Base-by-base conservation (phyloP, 2,888 invertebrate genomes). In the Ptilodon capucinus region DNA sequence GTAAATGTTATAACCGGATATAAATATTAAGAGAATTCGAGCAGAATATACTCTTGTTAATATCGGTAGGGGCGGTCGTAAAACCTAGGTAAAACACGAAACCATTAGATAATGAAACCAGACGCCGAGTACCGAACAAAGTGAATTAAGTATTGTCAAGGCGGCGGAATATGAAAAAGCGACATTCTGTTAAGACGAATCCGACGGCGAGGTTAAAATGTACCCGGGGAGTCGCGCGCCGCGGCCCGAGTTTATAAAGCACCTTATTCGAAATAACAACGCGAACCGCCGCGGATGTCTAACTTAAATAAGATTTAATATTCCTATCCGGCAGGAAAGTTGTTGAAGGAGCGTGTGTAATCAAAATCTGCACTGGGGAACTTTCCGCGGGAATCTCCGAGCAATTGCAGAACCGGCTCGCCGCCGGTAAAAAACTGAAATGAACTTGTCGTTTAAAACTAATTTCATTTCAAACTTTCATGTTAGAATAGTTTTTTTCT, bases 231-330 rank as follows among this genome's bases (percentile, higher is more conserved):
- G 72, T 81, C 78, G 58, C 64, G 64, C 71, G 51, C 57, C 54
- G 67, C 67, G 75, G 71, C 78, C 60, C 55, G 73, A 86, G 81
- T 84, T 88, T 85, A 83, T 84, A 86, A 85, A 84, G 80, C 83
- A 81, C 82, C 83, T 86, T 88, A 88, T 86, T 85, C 82, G 86
- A 87, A 88, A 89, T 89, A 90, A 90, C 86, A 89, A 86, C 81
- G 83, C 76, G 75, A 84, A 84, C 81, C 78, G 76, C 81, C 71
- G 79, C 79, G 81, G 83, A 86, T 86, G 86, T 88, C 88, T 87
- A 89, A 90, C 81, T 91, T 89, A 90, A 90, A 90, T 89, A 89
- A 86, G 88, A 91, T 91, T 91, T 91, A 91, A 90, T 90, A 91
- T 91, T 91, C 89, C 81, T 84, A 88, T 86, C 88, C 83, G 74